These are phyloP conservation scores for Xenus cinereus DNA, from an alignment of 2,113 vertebrate genomes.

Conservation along the genomic window DNA sequence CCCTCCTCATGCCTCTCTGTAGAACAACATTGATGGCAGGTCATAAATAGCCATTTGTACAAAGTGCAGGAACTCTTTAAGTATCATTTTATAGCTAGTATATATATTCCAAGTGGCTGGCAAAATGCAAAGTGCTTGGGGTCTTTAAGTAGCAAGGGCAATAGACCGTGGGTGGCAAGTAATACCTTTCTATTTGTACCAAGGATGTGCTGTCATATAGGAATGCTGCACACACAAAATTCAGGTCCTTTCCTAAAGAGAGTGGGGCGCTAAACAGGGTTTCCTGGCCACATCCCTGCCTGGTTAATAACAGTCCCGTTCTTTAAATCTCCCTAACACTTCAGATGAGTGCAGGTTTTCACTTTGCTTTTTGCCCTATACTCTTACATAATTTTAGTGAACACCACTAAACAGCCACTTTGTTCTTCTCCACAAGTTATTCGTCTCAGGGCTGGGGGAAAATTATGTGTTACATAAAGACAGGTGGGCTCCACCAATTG, in stretches of 20 bases:
- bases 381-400: neutral
- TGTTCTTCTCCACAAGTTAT: neutral
- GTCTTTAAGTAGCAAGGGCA: slow-evolving; percentile 45
- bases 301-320: neutral
- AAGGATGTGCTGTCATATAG: neutral
- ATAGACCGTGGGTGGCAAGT: neutral
- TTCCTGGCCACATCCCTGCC: neutral
- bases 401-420: neutral
- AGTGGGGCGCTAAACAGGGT: neutral
- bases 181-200: neutral
- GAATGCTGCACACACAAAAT: neutral
- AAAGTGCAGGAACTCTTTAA: slow-evolving; percentile 67
- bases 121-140: slow-evolving; percentile 48
- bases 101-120: slow-evolving; percentile 57
- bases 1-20: neutral
- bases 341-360: neutral
- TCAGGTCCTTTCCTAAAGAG: neutral
- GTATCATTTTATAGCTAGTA: slow-evolving; percentile 56
- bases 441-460: neutral
- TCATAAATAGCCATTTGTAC: slow-evolving; percentile 71
- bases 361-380: neutral
- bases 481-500: neutral
- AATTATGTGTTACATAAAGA: neutral
- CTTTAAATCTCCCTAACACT: neutral
- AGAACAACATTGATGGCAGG: slow-evolving; percentile 56